phyloP scores from a whole-genome alignment of 2,888 invertebrate species.

The Philaethria dido region DNA sequence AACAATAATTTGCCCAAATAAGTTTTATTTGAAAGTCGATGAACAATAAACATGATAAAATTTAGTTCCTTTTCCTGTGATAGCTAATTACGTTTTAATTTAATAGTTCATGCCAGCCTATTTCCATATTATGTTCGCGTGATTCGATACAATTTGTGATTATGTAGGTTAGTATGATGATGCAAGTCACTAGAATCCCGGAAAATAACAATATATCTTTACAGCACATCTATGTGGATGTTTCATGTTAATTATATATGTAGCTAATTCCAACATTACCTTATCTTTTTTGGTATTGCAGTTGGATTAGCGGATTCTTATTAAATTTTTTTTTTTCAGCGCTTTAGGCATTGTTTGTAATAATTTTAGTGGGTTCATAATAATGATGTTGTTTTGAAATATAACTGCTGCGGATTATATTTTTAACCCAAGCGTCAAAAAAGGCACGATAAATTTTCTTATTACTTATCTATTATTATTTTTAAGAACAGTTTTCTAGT shows the following conservation, averaged over 20 bases:
- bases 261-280: neutral
- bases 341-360: neutral
- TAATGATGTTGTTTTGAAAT: too few relatives aligned
- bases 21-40: conserved; percentile 11
- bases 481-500: neutral
- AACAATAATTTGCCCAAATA: conserved; percentile 6
- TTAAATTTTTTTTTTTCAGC: neutral
- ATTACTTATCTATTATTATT: too few relatives aligned
- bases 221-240: conserved; percentile 7
- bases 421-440: too few relatives aligned
- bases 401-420: too few relatives aligned
- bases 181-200: conserved; percentile 25
- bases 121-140: conserved; percentile 21
- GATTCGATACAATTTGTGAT: conserved; percentile 10
- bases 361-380: neutral
- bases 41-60: conserved; percentile 10
- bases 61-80: conserved; percentile 27
- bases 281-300: neutral
- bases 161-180: conserved; percentile 26
- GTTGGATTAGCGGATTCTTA: neutral
- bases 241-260: neutral
- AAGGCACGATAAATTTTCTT: too few relatives aligned
- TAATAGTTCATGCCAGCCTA: conserved; percentile 21
- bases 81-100: conserved; percentile 16
- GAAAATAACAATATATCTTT: conserved; percentile 13